These are phyloP conservation scores for Leptonema lineaticorne DNA, from an alignment of 1,140 invertebrate genomes.

Conservation along the genomic window DNA sequence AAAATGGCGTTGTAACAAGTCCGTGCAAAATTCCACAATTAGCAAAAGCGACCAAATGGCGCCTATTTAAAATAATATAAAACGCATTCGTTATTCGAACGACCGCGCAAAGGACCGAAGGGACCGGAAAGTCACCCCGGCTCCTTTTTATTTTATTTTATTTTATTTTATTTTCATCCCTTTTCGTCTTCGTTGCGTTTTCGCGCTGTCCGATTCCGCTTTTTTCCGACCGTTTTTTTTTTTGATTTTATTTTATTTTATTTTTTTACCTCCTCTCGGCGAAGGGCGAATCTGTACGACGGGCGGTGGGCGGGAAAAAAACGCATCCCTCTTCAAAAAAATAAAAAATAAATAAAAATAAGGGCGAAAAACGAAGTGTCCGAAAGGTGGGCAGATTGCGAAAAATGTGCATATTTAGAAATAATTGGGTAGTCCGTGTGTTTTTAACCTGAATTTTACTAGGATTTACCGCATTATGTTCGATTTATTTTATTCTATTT, in stretches of 20 bases:
- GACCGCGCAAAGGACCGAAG: background rate
- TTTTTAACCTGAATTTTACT: background rate
- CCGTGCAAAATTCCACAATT: background rate
- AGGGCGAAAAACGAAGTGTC: too few relatives aligned
- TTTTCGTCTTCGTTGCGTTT: too few relatives aligned
- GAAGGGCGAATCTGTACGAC: too few relatives aligned
- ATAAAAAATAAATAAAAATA: background rate
- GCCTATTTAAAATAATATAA: conserved; percentile 9
- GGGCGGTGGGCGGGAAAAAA: too few relatives aligned
- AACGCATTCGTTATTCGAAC: conserved; percentile 15
- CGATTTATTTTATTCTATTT: too few relatives aligned
- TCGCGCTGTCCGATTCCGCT: too few relatives aligned
- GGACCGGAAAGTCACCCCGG: background rate
- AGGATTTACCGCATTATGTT: too few relatives aligned
- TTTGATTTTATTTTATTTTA: too few relatives aligned
- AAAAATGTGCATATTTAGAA: background rate
- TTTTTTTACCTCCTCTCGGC: too few relatives aligned
- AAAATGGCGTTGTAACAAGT: background rate
- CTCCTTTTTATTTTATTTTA: too few relatives aligned
- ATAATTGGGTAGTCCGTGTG: background rate
- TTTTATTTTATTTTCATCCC: too few relatives aligned
- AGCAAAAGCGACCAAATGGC: background rate
- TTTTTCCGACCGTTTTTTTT: too few relatives aligned
- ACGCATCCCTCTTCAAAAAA: background rate
- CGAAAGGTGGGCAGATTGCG: background rate